Evolutionary conservation across 1,140 invertebrate genomes (phyloP), one percentile per base, ranked within the genome.

Genomic region (Chrysomallon squamiferum): DNA sequence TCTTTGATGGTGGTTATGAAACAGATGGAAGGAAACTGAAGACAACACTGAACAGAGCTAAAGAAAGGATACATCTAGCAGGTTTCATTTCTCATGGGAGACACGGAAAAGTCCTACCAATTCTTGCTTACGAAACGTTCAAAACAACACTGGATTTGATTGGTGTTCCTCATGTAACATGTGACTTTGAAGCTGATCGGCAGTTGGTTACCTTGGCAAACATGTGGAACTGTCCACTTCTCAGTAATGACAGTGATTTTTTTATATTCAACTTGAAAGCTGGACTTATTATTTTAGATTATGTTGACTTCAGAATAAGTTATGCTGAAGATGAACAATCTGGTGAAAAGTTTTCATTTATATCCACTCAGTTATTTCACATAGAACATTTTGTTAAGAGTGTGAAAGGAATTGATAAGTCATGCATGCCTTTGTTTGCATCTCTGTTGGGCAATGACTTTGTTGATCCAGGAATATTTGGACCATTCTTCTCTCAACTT

Each of bases 181-280:
- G 92, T 78, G 88, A 92, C 62, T 95, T 92, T 85, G 95, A 96
- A 86, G 94, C 94, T 45, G 95, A 97, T 83, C 89, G 90, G 70
- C 90, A 94, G 76, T 90, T 95, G 61, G 93, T 93, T 2, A 89
- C 90, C 0, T 75, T 96, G 58, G 92, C 93, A 0, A 89, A 89
- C 69, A 86, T 89, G 58, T 86, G 95, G 5, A 87, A 92, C 35
- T 95, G 93, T 75, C 94, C 94, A 3, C 90, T 96, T 13, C 75
- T 97, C 0, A 95, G 93, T 78, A 92, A 91, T 72, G 95, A 97
- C 83, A 96, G 94, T 1, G 95, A 97, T 87, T 97, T 95, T 86
- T 95, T 90, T 80, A 91, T 96, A 59, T 94, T 92, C 83, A 91
- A 93, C 84, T 88, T 94, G 1, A 77, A 54, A 25, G 66, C 68